Evolutionary conservation across 1,140 invertebrate genomes (phyloP), one percentile per base, ranked within the genome.

Genomic region (Eumeta japonica): DNA sequence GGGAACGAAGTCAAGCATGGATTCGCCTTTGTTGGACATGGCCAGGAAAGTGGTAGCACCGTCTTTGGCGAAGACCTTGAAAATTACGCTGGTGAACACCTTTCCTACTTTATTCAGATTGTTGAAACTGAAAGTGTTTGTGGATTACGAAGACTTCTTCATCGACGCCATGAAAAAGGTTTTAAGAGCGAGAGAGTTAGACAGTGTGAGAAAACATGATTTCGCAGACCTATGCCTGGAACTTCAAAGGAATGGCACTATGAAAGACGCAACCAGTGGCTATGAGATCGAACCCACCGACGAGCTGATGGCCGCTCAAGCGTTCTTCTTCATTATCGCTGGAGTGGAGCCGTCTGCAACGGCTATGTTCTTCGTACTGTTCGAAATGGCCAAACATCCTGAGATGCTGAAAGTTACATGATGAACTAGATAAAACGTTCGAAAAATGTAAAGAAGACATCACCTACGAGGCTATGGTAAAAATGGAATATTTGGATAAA

Each of bases 401-500:
- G 70, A 78, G 4, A 54, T 79, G 27, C 82, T 83, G 41, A 50
- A 78, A 62, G 39, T 18, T 83, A 0, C 63, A 76, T 15, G 48
- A 78, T 30, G 83, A 87, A 58, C 80, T 88, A 3, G 52, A 77
- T 5, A 41, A 61, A 10, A 49, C 55, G 10, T 47, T 77, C 3
- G 34, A 56, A 42, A 45, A 61, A 53, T 45, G 50, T 48, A 12
- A 62, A 46, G 56, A 52, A 1, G 50, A 55, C 39, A 19, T 73
- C 7, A 58, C 56, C 0, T 62, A 56, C 28, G 65, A 74, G 0
- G 46, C 39, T 10, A 36, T 71, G 0, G 40, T 37, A 9, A 52
- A 58, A 37, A 58, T 73, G 55, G 44, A 47, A 35, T 74, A 74
- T 38, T 36, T 73, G 9, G 62, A 73, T 13, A 65, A 58, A 51